phyloP scores from a whole-genome alignment of 2,113 vertebrate species.

The Vulpes vulpes region DNA sequence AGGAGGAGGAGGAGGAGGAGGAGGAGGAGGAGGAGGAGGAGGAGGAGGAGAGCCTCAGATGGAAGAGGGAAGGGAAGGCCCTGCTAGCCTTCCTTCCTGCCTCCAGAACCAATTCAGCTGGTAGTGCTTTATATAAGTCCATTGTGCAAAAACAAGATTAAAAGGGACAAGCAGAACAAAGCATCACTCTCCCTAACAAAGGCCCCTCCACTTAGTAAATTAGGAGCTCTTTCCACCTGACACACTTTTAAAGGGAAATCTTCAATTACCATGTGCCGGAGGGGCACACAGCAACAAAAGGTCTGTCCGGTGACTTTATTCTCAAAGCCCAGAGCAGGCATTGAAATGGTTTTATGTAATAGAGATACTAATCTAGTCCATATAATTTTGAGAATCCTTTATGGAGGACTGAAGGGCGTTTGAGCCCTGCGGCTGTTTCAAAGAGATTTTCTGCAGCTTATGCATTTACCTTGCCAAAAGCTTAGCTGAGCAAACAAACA shows the following conservation, averaged over 20 bases:
- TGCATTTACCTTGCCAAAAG: constrained; percentile 85
- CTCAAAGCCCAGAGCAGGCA: constrained; percentile 78
- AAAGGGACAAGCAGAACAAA: constrained; percentile 88
- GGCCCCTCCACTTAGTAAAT: constrained; percentile 87
- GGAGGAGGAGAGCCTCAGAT: neutral
- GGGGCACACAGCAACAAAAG: constrained; percentile 84
- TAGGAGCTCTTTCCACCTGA: constrained; percentile 86
- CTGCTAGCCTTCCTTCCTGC: constrained; percentile 23
- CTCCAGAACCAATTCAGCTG: constrained; percentile 69
- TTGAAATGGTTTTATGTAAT: constrained; percentile 81
- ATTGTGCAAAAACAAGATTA: constrained; percentile 86
- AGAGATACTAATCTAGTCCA: constrained; percentile 85
- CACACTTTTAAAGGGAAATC: constrained; percentile 86
- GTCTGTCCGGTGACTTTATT: constrained; percentile 77
- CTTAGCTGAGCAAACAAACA: constrained; percentile 86
- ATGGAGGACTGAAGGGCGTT: constrained; percentile 80
- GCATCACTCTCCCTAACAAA: constrained; percentile 77
- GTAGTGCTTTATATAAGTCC: constrained; percentile 78
- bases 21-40: neutral
- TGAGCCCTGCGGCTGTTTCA: constrained; percentile 81
- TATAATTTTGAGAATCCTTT: constrained; percentile 83
- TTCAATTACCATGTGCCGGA: constrained; percentile 86
- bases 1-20: neutral
- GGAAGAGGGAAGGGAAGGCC: neutral
- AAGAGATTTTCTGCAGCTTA: constrained; percentile 82